phyloP scores from a whole-genome alignment of 2,888 invertebrate genomes.

The Eurytoma adleriae region DNA sequence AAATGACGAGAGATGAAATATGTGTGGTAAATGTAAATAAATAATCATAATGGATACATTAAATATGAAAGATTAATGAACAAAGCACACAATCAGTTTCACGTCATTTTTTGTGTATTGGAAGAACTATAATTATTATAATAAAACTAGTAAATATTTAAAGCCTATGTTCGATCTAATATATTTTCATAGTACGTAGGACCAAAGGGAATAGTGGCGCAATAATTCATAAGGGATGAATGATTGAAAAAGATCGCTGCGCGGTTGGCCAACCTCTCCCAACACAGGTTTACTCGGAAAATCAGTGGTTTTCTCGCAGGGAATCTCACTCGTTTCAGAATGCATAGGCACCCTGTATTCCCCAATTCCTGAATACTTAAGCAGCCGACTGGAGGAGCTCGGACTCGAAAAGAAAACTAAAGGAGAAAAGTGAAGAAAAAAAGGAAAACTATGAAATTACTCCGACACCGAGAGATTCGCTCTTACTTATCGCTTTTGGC shows the following conservation, averaged over 20 bases:
- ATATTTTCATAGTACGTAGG: not conserved
- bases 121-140: no score
- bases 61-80: no score
- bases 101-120: no score
- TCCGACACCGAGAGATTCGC: slow-evolving; percentile 51
- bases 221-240: slow-evolving; percentile 31
- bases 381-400: not conserved
- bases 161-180: no score
- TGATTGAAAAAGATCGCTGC: slow-evolving; percentile 28
- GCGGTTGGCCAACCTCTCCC: not conserved
- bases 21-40: no score
- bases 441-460: slow-evolving; percentile 54
- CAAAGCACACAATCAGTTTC: no score
- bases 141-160: no score
- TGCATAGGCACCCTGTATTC: slow-evolving; percentile 28
- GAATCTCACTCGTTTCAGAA: slow-evolving; percentile 12
- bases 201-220: slow-evolving; percentile 1
- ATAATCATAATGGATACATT: no score
- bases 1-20: no score
- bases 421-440: not conserved
- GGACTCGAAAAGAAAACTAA: not conserved
- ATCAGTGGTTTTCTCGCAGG: slow-evolving; percentile 13
- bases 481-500: slow-evolving; percentile 58
- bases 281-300: not conserved
- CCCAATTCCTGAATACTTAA: slow-evolving; percentile 2